phyloP scores from a whole-genome alignment of 2,797 vertebrate species.

The Muraenolepis orangiensis region DNA sequence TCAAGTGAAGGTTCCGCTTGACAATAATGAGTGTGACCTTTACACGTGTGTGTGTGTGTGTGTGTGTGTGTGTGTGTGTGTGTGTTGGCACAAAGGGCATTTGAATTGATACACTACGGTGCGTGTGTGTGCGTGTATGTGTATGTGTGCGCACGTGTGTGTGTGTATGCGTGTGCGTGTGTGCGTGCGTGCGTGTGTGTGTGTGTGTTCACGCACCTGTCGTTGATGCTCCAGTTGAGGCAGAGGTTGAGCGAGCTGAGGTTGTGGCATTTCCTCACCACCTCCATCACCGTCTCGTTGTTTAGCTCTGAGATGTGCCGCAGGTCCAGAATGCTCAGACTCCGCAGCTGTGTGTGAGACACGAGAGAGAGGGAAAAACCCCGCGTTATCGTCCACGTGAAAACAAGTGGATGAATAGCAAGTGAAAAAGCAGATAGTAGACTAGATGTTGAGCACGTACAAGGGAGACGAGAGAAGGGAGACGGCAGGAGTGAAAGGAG shows the following conservation, averaged over 20 bases:
- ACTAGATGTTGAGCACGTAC: neutral
- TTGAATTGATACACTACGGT: too few relatives aligned
- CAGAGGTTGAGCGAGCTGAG: slow-evolving; percentile 97
- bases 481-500: too few relatives aligned
- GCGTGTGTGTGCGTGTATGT: neutral
- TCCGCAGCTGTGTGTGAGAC: slow-evolving; percentile 79
- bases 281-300: slow-evolving; percentile 97
- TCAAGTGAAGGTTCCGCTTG: neutral
- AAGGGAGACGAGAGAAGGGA: neutral
- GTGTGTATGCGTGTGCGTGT: neutral
- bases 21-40: neutral
- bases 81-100: too few relatives aligned
- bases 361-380: neutral
- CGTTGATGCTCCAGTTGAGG: slow-evolving; percentile 98
- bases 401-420: neutral
- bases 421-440: neutral
- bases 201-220: slow-evolving; percentile 77
- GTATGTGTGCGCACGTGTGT: neutral
- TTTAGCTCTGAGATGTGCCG: slow-evolving; percentile 97
- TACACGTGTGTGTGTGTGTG: neutral
- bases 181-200: neutral
- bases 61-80: neutral
- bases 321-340: slow-evolving; percentile 90
- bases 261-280: slow-evolving; percentile 92
- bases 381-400: neutral